These are phyloP conservation scores for Ormyrus nitidulus DNA, from an alignment of 2,888 invertebrate species.

Conservation along the genomic window DNA sequence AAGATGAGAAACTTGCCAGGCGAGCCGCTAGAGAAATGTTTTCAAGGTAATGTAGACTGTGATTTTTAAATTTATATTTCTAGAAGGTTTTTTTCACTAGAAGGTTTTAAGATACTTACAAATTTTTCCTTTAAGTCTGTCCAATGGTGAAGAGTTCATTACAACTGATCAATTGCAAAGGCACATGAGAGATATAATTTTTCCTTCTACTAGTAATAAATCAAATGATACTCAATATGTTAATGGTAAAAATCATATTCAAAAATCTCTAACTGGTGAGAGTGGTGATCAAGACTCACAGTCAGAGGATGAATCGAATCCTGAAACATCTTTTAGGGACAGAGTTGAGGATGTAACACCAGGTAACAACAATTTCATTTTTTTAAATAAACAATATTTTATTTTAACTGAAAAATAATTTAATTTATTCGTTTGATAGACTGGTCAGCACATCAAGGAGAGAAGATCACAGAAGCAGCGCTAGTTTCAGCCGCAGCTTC, in stretches of 20 bases:
- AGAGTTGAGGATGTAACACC: slow-evolving; percentile 59
- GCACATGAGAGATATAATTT: slow-evolving; percentile 81
- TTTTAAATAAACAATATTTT: slow-evolving; percentile 31
- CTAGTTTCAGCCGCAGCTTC: slow-evolving; percentile 88
- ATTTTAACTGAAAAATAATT: slow-evolving; percentile 37
- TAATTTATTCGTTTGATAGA: slow-evolving; percentile 54
- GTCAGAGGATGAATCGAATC: slow-evolving; percentile 62
- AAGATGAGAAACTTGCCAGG: slow-evolving; percentile 90
- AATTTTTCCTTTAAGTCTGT: slow-evolving; percentile 78
- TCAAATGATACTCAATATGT: slow-evolving; percentile 51
- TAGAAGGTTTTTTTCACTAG: no score
- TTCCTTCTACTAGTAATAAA: slow-evolving; percentile 60
- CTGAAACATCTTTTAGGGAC: slow-evolving; percentile 56
- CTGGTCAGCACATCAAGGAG: slow-evolving; percentile 71
- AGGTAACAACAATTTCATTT: slow-evolving; percentile 58
- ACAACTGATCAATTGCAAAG: slow-evolving; percentile 88
- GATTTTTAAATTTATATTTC: no score
- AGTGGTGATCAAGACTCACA: slow-evolving; percentile 60
- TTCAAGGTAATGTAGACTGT: slow-evolving; percentile 79
- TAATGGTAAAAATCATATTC: slow-evolving; percentile 56
- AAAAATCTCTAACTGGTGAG: slow-evolving; percentile 64
- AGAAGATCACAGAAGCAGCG: slow-evolving; percentile 87
- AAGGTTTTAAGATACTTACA: no score
- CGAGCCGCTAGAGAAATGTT: slow-evolving; percentile 92
- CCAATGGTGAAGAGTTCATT: slow-evolving; percentile 91